A percentile compares a stretch with the other conserved stretches of the same genome.
Evolutionary conservation across 1,140 invertebrate species (phyloP).

Genomic region (Bombus balteatus): DNA sequence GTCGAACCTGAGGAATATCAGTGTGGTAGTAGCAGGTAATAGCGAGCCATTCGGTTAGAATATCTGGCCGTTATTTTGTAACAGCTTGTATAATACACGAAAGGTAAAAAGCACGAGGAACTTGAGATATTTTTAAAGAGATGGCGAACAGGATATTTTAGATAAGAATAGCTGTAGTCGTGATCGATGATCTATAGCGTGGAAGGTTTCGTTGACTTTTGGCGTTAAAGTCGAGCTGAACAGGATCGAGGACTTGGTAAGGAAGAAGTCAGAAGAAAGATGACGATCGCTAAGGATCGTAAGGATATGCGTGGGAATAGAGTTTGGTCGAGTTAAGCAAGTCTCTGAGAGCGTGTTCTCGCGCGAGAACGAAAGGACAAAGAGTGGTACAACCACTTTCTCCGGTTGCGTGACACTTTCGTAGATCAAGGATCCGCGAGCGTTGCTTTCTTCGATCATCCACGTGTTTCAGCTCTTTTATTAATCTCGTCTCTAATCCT

Average conservation of each 20-base stretch:
- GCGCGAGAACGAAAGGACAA: slow-evolving; percentile 36
- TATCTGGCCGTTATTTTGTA: too few relatives aligned
- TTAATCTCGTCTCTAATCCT: not conserved
- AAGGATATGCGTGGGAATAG: slow-evolving; percentile 3
- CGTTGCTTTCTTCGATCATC: slow-evolving; percentile 17
- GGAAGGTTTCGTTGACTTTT: too few relatives aligned
- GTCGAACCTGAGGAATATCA: too few relatives aligned
- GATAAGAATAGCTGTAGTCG: too few relatives aligned
- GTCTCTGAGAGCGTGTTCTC: not conserved
- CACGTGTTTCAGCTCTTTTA: not conserved
- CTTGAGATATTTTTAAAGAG: too few relatives aligned
- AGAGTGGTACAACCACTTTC: slow-evolving; percentile 47
- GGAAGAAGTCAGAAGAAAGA: not conserved
- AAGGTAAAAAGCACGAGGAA: too few relatives aligned
- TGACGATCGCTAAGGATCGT: not conserved
- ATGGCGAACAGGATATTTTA: too few relatives aligned
- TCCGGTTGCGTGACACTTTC: slow-evolving; percentile 42
- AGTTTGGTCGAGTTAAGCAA: slow-evolving; percentile 14
- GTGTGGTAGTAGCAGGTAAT: too few relatives aligned
- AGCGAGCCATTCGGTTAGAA: too few relatives aligned
- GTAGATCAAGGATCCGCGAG: slow-evolving; percentile 27
- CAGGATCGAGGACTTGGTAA: not conserved
- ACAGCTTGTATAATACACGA: too few relatives aligned
- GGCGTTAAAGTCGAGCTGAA: too few relatives aligned
- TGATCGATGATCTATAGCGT: too few relatives aligned